phyloP scores from a whole-genome alignment of 2,888 invertebrate genomes.

The Drosophila macrospina region DNA sequence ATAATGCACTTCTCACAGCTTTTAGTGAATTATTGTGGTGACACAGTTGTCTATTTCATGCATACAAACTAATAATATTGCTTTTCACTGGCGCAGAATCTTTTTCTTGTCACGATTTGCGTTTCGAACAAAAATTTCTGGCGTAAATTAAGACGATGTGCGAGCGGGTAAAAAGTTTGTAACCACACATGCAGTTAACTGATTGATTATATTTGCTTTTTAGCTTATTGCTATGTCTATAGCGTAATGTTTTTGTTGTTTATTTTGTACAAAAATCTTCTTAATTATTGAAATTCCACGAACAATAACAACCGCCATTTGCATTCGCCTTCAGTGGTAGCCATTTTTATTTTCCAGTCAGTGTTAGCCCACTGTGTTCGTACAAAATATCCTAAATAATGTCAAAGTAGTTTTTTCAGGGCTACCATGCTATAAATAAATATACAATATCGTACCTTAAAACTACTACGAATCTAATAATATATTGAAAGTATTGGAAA shows the following conservation, averaged over 20 bases:
- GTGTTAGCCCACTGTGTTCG: conserved; percentile 53
- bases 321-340: conserved; percentile 88
- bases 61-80: conserved; percentile 62
- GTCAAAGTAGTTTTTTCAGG: conserved; percentile 13
- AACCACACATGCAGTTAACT: conserved; percentile 52
- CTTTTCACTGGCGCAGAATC: conserved; percentile 75
- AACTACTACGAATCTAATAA: no score
- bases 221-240: conserved; percentile 70
- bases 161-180: conserved; percentile 41
- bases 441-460: no score
- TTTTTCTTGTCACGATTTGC: conserved; percentile 70
- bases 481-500: no score
- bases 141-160: conserved; percentile 59
- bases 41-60: conserved; percentile 51
- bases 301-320: conserved; percentile 99
- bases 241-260: conserved; percentile 75
- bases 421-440: conserved; percentile 24
- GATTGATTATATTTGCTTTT: conserved; percentile 65
- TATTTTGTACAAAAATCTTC: conserved; percentile 83
- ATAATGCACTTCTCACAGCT: conserved; percentile 43
- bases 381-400: conserved; percentile 52
- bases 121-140: conserved; percentile 58
- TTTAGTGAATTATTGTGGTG: conserved; percentile 39
- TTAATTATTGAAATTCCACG: conserved; percentile 88
- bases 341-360: conserved; percentile 81